phyloP scores from a whole-genome alignment of 2,113 vertebrate species.

The Syngnathus typhle region DNA sequence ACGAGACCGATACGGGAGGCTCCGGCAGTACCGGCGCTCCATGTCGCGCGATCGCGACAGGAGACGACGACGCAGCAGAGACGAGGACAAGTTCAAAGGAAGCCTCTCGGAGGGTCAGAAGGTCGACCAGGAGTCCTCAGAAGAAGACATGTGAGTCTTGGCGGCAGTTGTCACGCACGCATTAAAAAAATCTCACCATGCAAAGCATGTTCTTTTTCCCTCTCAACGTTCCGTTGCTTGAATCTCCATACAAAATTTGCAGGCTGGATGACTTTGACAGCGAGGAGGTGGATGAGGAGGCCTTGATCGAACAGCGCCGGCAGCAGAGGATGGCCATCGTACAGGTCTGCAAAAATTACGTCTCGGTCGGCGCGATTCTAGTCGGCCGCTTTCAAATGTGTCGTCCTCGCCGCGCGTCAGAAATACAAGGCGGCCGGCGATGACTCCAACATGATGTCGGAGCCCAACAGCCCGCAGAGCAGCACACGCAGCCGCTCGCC shows the following conservation, averaged over 20 bases:
- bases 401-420: slow-evolving; percentile 51
- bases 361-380: not conserved
- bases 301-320: slow-evolving; percentile 88
- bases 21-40: slow-evolving; percentile 82
- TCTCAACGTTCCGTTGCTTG: not conserved
- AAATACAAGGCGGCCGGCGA: slow-evolving; percentile 89
- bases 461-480: slow-evolving; percentile 95
- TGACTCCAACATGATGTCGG: slow-evolving; percentile 88
- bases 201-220: no score
- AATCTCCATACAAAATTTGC: slow-evolving; percentile 13
- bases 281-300: slow-evolving; percentile 94
- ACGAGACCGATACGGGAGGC: slow-evolving; percentile 77
- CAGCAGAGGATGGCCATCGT: slow-evolving; percentile 90
- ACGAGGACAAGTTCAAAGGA: slow-evolving; percentile 98
- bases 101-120: slow-evolving; percentile 99
- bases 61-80: slow-evolving; percentile 81
- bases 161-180: no score
- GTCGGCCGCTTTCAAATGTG: not conserved
- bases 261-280: slow-evolving; percentile 93
- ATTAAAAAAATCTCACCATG: not conserved
- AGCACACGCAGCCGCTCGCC: slow-evolving; percentile 89
- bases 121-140: slow-evolving; percentile 87
- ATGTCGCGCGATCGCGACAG: slow-evolving; percentile 76
- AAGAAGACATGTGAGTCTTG: slow-evolving; percentile 86
- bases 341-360: slow-evolving; percentile 70